phyloP scores from a whole-genome alignment of 2,113 vertebrate species.

The Amblyopsis rosae region DNA sequence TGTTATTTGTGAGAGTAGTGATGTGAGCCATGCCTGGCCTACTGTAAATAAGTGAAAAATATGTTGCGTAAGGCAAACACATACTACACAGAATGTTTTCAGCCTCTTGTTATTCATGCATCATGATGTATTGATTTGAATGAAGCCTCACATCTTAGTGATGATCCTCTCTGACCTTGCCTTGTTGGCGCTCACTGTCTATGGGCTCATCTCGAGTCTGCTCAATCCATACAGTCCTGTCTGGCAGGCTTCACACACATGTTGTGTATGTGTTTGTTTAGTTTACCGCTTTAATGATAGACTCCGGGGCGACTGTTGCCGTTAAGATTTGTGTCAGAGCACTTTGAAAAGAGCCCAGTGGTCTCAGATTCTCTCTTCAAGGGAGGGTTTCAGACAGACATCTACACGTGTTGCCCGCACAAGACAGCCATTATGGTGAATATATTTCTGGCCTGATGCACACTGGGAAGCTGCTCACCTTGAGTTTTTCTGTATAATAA shows the following conservation, averaged over 20 bases:
- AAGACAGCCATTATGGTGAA: too few relatives aligned
- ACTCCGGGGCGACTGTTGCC: not conserved
- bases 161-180: not conserved
- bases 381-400: not conserved
- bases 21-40: too few relatives aligned
- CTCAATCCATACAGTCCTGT: not conserved
- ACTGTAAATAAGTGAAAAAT: too few relatives aligned
- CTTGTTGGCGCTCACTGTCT: not conserved
- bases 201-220: not conserved
- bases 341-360: not conserved
- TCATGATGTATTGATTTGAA: too few relatives aligned
- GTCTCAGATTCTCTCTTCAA: slow-evolving; percentile 3
- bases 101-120: not conserved
- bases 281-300: not conserved
- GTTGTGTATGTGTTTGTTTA: not conserved
- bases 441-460: too few relatives aligned
- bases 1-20: too few relatives aligned
- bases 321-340: not conserved
- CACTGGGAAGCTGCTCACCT: too few relatives aligned
- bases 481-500: too few relatives aligned
- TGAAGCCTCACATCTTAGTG: too few relatives aligned
- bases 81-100: too few relatives aligned
- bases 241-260: not conserved
- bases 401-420: too few relatives aligned
- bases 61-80: too few relatives aligned